phyloP scores from a whole-genome alignment of 2,797 vertebrate species.

The Pagetopsis macropterus region DNA sequence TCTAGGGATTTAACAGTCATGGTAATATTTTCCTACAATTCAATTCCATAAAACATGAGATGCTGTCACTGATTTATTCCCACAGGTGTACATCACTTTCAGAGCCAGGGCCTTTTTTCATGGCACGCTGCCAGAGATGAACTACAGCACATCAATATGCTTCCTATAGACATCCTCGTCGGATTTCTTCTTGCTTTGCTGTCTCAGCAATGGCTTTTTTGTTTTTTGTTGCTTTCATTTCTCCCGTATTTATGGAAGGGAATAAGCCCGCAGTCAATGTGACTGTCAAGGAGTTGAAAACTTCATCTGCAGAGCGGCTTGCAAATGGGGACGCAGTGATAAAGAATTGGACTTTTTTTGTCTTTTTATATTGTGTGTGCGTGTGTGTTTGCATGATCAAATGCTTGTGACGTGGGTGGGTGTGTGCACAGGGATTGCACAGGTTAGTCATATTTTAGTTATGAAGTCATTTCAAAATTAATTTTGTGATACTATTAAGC shows the following conservation, averaged over 20 bases:
- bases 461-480: slow-evolving; percentile 4
- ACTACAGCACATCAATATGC: slow-evolving; percentile 69
- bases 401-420: background rate
- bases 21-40: slow-evolving; percentile 53
- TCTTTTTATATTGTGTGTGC: background rate
- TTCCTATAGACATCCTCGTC: slow-evolving; percentile 50
- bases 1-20: slow-evolving; percentile 28
- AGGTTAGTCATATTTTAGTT: slow-evolving; percentile 4
- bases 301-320: slow-evolving; percentile 33
- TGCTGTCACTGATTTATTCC: slow-evolving; percentile 71
- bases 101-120: slow-evolving; percentile 46
- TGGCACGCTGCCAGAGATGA: slow-evolving; percentile 68
- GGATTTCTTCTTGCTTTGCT: slow-evolving; percentile 50
- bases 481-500: slow-evolving; percentile 13
- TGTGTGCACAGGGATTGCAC: background rate
- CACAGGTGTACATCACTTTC: slow-evolving; percentile 67
- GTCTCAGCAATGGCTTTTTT: slow-evolving; percentile 51
- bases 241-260: slow-evolving; percentile 45
- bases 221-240: slow-evolving; percentile 55
- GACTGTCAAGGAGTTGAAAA: slow-evolving; percentile 39
- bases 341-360: background rate
- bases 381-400: background rate
- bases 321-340: slow-evolving; percentile 8
- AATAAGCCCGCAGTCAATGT: slow-evolving; percentile 50
- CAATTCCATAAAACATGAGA: slow-evolving; percentile 52